Percentiles rank a stretch among this genome's conserved stretches.
Evolutionary conservation across 2,797 vertebrate species (phyloP).

Genomic region (Apogon hyalosoma): DNA sequence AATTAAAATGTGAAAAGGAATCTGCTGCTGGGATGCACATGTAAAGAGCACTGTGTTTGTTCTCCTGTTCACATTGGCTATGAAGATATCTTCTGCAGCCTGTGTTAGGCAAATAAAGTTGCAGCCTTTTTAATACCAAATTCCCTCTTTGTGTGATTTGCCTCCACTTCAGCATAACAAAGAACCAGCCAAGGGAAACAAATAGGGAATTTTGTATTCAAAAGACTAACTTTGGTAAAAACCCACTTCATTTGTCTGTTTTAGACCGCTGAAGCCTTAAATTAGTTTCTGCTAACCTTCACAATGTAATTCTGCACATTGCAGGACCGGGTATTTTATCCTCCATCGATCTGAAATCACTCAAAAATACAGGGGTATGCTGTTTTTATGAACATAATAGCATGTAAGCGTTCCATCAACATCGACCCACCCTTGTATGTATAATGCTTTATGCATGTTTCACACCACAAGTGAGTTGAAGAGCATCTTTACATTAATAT

Average conservation of each 20-base stretch:
- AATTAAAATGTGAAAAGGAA: no score
- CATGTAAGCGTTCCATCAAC: no score
- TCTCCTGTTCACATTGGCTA: no score
- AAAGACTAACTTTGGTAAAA: not conserved
- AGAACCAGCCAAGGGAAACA: not conserved
- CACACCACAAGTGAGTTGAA: not conserved
- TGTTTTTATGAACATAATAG: no score
- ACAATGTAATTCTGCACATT: not conserved
- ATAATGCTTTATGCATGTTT: no score
- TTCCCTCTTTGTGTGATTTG: not conserved
- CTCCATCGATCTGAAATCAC: not conserved
- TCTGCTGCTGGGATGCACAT: no score
- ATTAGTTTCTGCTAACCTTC: not conserved
- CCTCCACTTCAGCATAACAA: not conserved
- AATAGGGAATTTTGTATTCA: not conserved
- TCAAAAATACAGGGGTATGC: not conserved
- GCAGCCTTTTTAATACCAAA: not conserved
- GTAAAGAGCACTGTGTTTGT: no score
- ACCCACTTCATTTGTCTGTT: not conserved
- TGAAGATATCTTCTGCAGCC: no score
- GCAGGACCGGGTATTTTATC: not conserved
- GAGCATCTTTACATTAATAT: conserved; percentile 40
- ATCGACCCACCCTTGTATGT: no score
- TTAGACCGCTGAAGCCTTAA: conserved; percentile 4
- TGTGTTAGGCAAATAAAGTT: no score